phyloP scores from a whole-genome alignment of 1,140 invertebrate species.

The Maniola jurtina region DNA sequence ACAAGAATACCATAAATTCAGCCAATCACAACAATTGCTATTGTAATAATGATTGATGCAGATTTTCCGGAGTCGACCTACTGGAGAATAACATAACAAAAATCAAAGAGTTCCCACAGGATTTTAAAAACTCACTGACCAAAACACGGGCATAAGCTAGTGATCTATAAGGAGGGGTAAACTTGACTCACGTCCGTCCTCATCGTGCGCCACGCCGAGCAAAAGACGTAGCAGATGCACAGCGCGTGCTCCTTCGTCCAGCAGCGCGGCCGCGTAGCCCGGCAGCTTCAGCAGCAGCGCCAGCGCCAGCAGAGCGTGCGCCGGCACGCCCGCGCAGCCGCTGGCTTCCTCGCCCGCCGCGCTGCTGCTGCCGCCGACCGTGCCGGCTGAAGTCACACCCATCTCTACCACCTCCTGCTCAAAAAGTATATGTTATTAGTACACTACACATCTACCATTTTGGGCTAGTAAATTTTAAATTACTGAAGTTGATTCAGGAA shows the following conservation, averaged over 20 bases:
- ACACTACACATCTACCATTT: no score
- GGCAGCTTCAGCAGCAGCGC: conserved; percentile 92
- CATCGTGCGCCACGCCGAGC: conserved; percentile 93
- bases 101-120: no score
- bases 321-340: conserved; percentile 82
- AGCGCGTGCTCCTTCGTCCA: conserved; percentile 90
- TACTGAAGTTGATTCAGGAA: no score
- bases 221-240: conserved; percentile 91
- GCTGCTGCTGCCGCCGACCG: conserved; percentile 76
- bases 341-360: conserved; percentile 81
- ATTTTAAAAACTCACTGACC: no score
- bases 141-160: no score
- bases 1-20: no score
- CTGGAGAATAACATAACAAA: no score
- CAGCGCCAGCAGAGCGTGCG: conserved; percentile 94
- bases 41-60: no score
- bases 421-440: no score
- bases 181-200: conserved; percentile 87
- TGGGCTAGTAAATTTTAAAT: no score
- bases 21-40: no score
- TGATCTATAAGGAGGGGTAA: background rate
- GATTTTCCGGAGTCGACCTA: no score
- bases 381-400: conserved; percentile 40
- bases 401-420: conserved; percentile 66
- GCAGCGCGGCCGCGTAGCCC: conserved; percentile 92